A percentile compares a stretch with the other conserved stretches of the same genome.
phyloP scores from a whole-genome alignment of 1,140 invertebrate species.

The Drosophila nikananu region DNA sequence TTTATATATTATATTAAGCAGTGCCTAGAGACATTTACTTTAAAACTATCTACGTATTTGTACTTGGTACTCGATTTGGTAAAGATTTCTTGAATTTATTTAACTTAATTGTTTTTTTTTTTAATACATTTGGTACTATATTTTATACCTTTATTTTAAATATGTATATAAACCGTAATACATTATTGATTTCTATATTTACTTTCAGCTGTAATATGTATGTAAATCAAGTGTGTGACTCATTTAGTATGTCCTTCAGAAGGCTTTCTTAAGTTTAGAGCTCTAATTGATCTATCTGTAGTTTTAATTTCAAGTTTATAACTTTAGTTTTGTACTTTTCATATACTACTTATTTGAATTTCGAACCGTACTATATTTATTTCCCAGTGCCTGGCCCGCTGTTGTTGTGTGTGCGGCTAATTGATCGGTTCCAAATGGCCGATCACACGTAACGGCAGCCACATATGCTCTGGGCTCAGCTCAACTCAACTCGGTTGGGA shows the following conservation, averaged over 20 bases:
- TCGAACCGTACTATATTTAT: background rate
- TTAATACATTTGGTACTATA: too few relatives aligned
- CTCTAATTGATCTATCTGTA: background rate
- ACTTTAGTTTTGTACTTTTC: background rate
- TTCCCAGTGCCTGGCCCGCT: background rate
- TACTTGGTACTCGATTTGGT: too few relatives aligned
- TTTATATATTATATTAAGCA: too few relatives aligned
- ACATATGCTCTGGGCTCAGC: constrained; percentile 39
- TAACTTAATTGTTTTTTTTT: too few relatives aligned
- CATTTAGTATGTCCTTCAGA: background rate
- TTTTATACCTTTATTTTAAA: too few relatives aligned
- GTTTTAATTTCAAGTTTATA: background rate
- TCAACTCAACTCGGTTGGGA: constrained; percentile 18
- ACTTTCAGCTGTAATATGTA: too few relatives aligned
- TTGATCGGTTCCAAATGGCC: constrained; percentile 81
- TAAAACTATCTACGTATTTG: too few relatives aligned
- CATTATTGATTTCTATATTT: too few relatives aligned
- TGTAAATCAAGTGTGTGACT: background rate
- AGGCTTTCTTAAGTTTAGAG: background rate
- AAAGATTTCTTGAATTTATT: too few relatives aligned
- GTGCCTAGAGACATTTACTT: too few relatives aligned
- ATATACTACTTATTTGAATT: too few relatives aligned
- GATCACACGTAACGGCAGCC: constrained; percentile 71
- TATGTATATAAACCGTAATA: too few relatives aligned
- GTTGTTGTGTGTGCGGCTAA: constrained; percentile 50